Evolutionary conservation across 1,140 invertebrate species (phyloP).

Genomic region (Caerostris darwini): DNA sequence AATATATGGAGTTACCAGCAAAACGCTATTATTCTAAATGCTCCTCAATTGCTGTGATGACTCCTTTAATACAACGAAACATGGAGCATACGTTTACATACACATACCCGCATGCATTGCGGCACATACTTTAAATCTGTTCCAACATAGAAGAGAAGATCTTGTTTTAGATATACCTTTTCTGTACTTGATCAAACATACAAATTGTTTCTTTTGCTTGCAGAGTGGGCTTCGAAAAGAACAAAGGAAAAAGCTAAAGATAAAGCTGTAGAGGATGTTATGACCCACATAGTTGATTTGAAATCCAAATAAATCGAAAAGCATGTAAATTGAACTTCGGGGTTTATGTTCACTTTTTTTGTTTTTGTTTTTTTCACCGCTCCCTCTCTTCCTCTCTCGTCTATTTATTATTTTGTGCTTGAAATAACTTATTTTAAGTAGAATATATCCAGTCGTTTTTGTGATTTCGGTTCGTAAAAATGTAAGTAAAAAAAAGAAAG

Average conservation of each 20-base stretch:
- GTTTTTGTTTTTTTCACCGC: neutral
- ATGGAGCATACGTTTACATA: neutral
- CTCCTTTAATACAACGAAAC: constrained; percentile 38
- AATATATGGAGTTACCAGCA: constrained; percentile 51
- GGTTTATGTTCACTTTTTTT: neutral
- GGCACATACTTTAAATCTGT: constrained; percentile 65
- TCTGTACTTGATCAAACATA: constrained; percentile 66
- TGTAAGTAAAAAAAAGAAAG: constrained; percentile 19
- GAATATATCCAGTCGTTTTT: neutral
- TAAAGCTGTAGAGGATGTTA: constrained; percentile 1
- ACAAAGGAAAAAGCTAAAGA: neutral
- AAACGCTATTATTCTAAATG: constrained; percentile 64
- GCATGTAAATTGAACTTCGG: constrained; percentile 71
- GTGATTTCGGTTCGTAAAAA: neutral
- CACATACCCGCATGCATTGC: constrained; percentile 13
- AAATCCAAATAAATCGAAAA: constrained; percentile 73
- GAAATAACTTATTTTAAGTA: constrained; percentile 15
- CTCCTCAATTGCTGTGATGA: constrained; percentile 67
- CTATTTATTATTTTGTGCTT: neutral
- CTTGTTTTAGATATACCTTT: constrained; percentile 47
- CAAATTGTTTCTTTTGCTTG: constrained; percentile 66
- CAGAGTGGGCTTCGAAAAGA: constrained; percentile 17
- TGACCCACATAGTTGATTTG: constrained; percentile 65
- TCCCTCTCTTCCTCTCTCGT: neutral
- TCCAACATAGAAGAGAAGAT: constrained; percentile 46